These are phyloP conservation scores for Heliconius ethilla DNA, from an alignment of 2,888 invertebrate species.

Conservation along the genomic window DNA sequence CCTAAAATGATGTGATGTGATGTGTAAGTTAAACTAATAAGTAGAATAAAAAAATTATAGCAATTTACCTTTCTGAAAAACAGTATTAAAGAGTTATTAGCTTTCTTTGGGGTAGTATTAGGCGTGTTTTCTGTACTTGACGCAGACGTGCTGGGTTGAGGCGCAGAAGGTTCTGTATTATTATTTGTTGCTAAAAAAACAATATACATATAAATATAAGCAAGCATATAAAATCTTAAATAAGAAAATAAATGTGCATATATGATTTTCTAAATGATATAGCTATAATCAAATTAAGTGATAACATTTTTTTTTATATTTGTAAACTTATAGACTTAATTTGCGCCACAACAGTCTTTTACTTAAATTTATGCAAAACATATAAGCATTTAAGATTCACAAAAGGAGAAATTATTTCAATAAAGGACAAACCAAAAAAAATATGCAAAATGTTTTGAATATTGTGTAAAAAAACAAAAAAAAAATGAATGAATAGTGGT, in stretches of 20 bases:
- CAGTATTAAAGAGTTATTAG: slow-evolving; percentile 79
- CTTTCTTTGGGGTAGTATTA: slow-evolving; percentile 67
- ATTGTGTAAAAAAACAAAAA: slow-evolving; percentile 7
- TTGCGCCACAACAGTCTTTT: too few relatives aligned
- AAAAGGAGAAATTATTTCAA: neutral
- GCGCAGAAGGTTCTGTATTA: slow-evolving; percentile 51
- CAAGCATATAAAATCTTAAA: neutral
- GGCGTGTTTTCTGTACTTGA: slow-evolving; percentile 56
- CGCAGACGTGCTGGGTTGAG: slow-evolving; percentile 52
- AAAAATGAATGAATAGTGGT: slow-evolving; percentile 35
- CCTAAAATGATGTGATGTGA: neutral
- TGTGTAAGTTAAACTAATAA: neutral
- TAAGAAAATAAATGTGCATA: neutral
- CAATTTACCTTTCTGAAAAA: slow-evolving; percentile 92
- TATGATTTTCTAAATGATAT: neutral
- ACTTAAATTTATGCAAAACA: too few relatives aligned
- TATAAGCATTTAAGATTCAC: neutral
- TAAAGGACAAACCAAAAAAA: neutral
- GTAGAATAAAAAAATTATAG: neutral
- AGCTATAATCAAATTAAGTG: neutral
- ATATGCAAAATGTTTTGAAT: neutral
- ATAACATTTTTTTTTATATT: neutral
- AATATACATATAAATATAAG: neutral
- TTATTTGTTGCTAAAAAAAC: slow-evolving; percentile 61
- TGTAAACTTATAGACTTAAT: neutral